Conservation (phyloP, 1,140 invertebrate species). For the Heterodera schachtii region DNA sequence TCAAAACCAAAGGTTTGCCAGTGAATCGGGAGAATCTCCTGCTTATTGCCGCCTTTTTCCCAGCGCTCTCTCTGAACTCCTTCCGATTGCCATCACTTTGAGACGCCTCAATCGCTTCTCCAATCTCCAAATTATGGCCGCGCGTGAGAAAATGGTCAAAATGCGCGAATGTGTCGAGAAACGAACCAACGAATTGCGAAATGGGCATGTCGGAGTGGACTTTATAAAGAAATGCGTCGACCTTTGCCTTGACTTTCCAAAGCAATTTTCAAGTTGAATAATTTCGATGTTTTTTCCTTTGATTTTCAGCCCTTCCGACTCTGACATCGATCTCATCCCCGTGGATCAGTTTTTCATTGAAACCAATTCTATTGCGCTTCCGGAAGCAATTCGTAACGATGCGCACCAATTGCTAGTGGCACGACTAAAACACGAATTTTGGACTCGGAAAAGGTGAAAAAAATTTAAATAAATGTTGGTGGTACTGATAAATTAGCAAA, state of each 20-base stretch:
- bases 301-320: conserved; percentile 25
- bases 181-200: not conserved
- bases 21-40: too few relatives aligned
- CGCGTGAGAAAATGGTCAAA: not conserved
- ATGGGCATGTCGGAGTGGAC: not conserved
- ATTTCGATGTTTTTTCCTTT: not conserved
- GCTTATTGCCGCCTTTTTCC: not conserved
- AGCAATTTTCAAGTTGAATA: not conserved
- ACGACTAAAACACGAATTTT: conserved; percentile 35
- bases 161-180: not conserved
- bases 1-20: conserved; percentile 1
- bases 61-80: conserved; percentile 11
- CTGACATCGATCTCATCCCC: conserved; percentile 39
- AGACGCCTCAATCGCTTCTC: conserved; percentile 37
- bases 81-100: conserved; percentile 36
- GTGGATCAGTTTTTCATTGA: conserved; percentile 39
- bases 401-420: conserved; percentile 39
- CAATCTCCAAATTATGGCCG: conserved; percentile 26
- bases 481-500: not conserved
- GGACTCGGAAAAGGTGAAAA: conserved; percentile 34
- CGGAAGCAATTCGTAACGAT: conserved; percentile 23
- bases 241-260: not conserved
- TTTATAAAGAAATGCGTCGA: not conserved
- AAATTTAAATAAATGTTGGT: not conserved
- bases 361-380: not conserved